These are phyloP conservation scores for Riparia riparia DNA, from an alignment of 2,113 vertebrate species.

Conservation along the genomic window DNA sequence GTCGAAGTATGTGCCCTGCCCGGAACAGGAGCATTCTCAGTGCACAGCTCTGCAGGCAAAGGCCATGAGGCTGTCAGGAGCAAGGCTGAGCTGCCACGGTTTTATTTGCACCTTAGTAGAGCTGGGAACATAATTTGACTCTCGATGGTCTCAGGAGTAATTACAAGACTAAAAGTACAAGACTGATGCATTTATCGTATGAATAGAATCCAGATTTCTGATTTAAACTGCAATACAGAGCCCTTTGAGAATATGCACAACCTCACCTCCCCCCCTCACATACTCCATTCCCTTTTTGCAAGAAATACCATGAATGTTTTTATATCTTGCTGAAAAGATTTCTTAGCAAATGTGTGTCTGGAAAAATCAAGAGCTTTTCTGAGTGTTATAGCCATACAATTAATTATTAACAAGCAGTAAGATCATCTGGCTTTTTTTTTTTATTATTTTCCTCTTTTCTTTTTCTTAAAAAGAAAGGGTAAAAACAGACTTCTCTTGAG, in stretches of 20 bases:
- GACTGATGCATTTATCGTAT: not conserved
- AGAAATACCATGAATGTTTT: not conserved
- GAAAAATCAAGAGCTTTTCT: slow-evolving; percentile 1
- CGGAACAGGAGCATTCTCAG: not conserved
- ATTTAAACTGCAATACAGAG: not conserved
- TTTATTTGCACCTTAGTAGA: not conserved
- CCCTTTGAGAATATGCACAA: not conserved
- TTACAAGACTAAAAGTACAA: not conserved
- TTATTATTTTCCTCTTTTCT: no score
- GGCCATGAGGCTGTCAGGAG: rapidly evolving
- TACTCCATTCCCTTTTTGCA: not conserved
- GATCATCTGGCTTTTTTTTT: not conserved
- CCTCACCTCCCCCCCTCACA: not conserved
- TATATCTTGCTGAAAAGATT: not conserved
- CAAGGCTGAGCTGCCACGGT: not conserved
- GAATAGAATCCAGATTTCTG: not conserved
- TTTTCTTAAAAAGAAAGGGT: not conserved
- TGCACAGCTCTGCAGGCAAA: not conserved
- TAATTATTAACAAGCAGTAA: not conserved
- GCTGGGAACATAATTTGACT: not conserved
- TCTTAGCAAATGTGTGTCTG: not conserved
- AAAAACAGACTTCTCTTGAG: not conserved
- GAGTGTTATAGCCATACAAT: not conserved
- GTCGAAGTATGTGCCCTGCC: rapidly evolving
- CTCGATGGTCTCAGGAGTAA: not conserved